These are phyloP conservation scores for Chelonus formosanus DNA, from an alignment of 2,888 invertebrate species.

Conservation along the genomic window DNA sequence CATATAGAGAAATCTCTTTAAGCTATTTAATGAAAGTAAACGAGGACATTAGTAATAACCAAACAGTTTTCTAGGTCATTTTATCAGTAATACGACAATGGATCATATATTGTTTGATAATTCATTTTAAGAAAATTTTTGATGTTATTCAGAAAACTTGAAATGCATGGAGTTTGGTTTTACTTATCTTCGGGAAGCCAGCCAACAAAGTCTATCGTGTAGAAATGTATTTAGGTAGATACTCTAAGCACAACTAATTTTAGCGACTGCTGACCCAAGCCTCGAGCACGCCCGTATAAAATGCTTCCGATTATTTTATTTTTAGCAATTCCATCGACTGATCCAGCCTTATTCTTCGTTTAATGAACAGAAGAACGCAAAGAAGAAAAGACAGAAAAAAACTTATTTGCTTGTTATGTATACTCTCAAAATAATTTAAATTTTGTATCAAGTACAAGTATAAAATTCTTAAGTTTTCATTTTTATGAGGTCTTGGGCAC, in stretches of 20 bases:
- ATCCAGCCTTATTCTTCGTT: conserved; percentile 15
- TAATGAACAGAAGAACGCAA: background rate
- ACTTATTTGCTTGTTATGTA: no score
- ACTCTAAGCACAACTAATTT: conserved; percentile 56
- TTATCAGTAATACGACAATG: no score
- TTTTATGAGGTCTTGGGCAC: no score
- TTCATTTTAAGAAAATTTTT: no score
- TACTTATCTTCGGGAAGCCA: conserved; percentile 44
- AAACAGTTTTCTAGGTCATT: background rate
- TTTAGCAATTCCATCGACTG: conserved; percentile 45
- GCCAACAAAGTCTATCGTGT: conserved; percentile 50
- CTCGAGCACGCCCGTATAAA: conserved; percentile 52
- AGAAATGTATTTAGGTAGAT: conserved; percentile 60
- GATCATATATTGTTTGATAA: no score
- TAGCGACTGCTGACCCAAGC: conserved; percentile 56
- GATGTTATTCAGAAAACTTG: background rate
- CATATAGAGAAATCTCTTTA: conserved; percentile 44
- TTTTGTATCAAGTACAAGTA: no score
- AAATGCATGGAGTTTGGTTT: conserved; percentile 13
- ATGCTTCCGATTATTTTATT: conserved; percentile 60
- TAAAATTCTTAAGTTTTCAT: no score
- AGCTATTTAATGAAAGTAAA: conserved; percentile 28
- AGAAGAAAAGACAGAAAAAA: no score
- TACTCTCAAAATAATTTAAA: no score
- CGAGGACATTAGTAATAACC: conserved; percentile 31